phyloP scores from a whole-genome alignment of 2,888 invertebrate genomes.

The Clanis bilineata region DNA sequence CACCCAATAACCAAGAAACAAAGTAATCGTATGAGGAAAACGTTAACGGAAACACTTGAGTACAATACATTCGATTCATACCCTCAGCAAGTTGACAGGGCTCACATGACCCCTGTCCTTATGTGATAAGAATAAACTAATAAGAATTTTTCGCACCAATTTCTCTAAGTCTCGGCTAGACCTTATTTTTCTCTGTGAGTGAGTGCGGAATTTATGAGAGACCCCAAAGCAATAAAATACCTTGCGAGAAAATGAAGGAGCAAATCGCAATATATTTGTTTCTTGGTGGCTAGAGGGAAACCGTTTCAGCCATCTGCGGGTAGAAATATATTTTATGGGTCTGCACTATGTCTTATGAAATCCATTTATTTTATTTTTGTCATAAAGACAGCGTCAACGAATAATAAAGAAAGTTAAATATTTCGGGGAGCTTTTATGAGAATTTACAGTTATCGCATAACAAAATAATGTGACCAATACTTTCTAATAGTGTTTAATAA shows the following conservation, averaged over 20 bases:
- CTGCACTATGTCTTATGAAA: conserved; percentile 44
- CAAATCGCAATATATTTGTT: conserved; percentile 81
- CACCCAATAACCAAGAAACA: no score
- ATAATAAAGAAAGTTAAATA: conserved; percentile 15
- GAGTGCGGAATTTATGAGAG: conserved; percentile 78
- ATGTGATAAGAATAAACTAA: conserved; percentile 68
- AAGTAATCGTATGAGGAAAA: neutral
- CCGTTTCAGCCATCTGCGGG: conserved; percentile 69
- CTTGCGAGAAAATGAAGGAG: conserved; percentile 81
- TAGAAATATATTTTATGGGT: conserved; percentile 62
- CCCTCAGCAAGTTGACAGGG: neutral
- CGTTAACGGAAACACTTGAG: neutral
- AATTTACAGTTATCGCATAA: no score
- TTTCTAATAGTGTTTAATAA: no score
- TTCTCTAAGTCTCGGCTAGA: conserved; percentile 61
- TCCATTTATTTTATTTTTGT: conserved; percentile 48
- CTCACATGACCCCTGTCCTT: conserved; percentile 32
- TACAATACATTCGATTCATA: neutral
- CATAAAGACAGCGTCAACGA: conserved; percentile 23
- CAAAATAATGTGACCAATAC: no score
- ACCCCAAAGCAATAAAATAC: conserved; percentile 81
- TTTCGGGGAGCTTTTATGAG: neutral
- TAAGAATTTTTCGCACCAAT: conserved; percentile 72
- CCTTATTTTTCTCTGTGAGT: conserved; percentile 78
- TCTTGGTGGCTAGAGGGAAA: conserved; percentile 71